Evolutionary conservation across 2,797 vertebrate genomes (phyloP).

Genomic region (Phyllotis vaccarum): DNA sequence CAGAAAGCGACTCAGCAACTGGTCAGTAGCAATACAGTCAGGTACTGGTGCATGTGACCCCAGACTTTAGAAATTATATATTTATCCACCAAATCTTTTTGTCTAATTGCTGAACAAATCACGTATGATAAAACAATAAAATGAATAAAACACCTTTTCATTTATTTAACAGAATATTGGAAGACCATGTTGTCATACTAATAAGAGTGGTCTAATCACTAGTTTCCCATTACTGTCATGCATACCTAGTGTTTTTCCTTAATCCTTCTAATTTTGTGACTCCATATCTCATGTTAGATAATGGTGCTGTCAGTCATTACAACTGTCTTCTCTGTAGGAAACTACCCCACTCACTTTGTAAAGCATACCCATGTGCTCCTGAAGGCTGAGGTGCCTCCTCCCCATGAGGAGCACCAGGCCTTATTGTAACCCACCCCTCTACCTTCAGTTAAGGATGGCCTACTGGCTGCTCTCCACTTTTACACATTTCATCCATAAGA

Average conservation of each 20-base stretch:
- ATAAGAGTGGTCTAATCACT: conserved; percentile 36
- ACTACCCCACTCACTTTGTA: neutral
- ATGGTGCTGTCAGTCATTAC: neutral
- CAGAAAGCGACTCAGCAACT: neutral
- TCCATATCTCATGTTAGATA: neutral
- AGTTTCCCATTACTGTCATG: neutral
- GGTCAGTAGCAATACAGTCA: conserved; percentile 33
- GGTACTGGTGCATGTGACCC: conserved; percentile 9
- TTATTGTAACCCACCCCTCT: neutral
- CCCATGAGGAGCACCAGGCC: neutral
- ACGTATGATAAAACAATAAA: conserved; percentile 72
- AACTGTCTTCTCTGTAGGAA: neutral
- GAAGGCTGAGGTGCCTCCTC: neutral
- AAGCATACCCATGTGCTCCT: neutral
- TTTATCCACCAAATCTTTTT: neutral
- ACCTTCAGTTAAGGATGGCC: neutral
- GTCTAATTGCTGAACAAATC: neutral
- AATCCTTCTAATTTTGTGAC: neutral
- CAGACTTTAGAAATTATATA: neutral
- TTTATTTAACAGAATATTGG: conserved; percentile 60
- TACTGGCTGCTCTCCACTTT: neutral
- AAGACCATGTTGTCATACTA: neutral
- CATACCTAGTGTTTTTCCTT: conserved; percentile 24
- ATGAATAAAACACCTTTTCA: conserved; percentile 22
- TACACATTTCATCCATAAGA: neutral